Conservation (phyloP, 2,113 vertebrate species). For the Nicator chloris region DNA sequence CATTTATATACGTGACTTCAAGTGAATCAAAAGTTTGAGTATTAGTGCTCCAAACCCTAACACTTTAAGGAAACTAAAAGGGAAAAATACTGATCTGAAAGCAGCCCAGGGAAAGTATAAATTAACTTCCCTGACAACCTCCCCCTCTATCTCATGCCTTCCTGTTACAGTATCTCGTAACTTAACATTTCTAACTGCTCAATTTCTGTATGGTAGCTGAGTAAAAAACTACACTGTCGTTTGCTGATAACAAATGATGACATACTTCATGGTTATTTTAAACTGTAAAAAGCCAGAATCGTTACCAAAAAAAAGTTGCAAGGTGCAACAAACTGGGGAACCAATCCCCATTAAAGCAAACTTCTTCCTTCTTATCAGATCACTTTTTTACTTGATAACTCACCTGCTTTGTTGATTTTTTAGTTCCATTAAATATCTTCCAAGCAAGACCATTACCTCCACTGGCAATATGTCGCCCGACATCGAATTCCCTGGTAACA, state of each 20-base stretch:
- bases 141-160: neutral
- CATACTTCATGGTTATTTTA: neutral
- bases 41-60: neutral
- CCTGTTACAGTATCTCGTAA: neutral
- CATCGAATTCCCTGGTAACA: slow-evolving; percentile 96
- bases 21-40: neutral
- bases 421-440: slow-evolving; percentile 98
- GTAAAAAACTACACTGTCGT: neutral
- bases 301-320: neutral
- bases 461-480: slow-evolving; percentile 94
- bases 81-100: neutral
- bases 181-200: neutral
- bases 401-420: slow-evolving; percentile 99
- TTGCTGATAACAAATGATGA: neutral
- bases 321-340: neutral
- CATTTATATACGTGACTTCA: neutral
- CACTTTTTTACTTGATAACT: slow-evolving; percentile 1
- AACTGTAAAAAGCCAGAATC: neutral
- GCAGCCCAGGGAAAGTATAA: neutral
- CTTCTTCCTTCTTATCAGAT: neutral
- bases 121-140: neutral
- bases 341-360: neutral
- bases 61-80: neutral
- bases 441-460: slow-evolving; percentile 92
- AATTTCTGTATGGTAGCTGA: neutral